These are phyloP conservation scores for Panthera uncia DNA, from an alignment of 2,113 vertebrate genomes.

Conservation along the genomic window DNA sequence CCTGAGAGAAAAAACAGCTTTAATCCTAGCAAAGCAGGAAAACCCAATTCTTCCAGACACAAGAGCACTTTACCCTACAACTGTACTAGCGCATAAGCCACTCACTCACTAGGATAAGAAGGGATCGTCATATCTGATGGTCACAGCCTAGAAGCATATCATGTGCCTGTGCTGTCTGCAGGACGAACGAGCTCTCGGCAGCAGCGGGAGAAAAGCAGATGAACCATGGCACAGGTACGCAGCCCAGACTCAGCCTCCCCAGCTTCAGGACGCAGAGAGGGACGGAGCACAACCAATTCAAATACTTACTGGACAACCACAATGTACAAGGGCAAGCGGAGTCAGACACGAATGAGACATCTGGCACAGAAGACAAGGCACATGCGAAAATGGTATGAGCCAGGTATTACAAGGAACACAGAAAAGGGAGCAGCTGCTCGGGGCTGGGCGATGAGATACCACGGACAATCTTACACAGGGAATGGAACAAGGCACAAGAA, in stretches of 20 bases:
- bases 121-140: neutral
- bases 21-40: neutral
- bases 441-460: neutral
- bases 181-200: neutral
- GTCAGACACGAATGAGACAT: neutral
- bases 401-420: neutral
- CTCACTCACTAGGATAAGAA: neutral
- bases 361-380: neutral
- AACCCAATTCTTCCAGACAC: neutral
- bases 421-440: neutral
- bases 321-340: neutral
- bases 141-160: neutral
- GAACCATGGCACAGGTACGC: neutral
- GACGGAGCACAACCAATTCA: neutral
- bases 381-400: neutral
- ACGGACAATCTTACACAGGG: neutral
- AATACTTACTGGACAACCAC: too few species aligned
- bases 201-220: neutral
- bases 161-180: neutral
- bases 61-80: neutral
- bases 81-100: neutral
- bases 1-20: slow-evolving; percentile 17
- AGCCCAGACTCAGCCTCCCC: neutral
- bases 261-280: neutral
- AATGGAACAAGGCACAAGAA: neutral